Base-by-base conservation (phyloP, 2,888 invertebrate species). In the Drosophila fulvimacula region DNA sequence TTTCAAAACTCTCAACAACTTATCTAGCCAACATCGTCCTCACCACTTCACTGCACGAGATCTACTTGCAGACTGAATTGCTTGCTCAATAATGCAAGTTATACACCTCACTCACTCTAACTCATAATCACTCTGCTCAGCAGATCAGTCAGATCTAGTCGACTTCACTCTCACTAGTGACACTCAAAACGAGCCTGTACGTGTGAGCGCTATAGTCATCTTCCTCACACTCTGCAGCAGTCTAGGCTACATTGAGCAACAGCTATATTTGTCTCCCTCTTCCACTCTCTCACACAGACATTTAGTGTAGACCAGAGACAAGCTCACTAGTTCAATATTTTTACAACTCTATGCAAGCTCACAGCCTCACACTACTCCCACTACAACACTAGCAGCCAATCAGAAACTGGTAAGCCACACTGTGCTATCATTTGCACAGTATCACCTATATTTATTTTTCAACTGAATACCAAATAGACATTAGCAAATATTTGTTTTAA, bases 241-340 rank as follows among this genome's bases (percentile, higher is more conserved):
- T 5, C 0, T 1, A 0, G 0, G 2, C 5, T n/a, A n/a, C 0
- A 5, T 1, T 27, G 5, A 46, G n/a, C 27, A 27, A 11, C 11
- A 11, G 11, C n/a, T 17, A n/a, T n/a, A 3, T 5, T 10, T 27
- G 1, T 27, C 46, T 30, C 17, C 5, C n/a, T 46, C 46, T n/a
- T 9, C 9, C 15, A 15, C 5, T 15, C 30, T 30, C 10, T 30
- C 10, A 1, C 5, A 27, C 27, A 5, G 3, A 5, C 3, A 27
- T 30, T 30, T 30, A 30, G 27, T 7, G 27, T 1, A 30, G 6
- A 30, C 27, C 27, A 30, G 7, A 5, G 6, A 7, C 19, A 42
- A 13, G 13, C 19, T 19, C 41, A 21, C 2, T 5, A 5, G 13
- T 2, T 13, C 21, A 41, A 11, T 21, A n/a, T n/a, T n/a, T n/a